phyloP scores from a whole-genome alignment of 2,888 invertebrate genomes.

The Heliconius aoede region DNA sequence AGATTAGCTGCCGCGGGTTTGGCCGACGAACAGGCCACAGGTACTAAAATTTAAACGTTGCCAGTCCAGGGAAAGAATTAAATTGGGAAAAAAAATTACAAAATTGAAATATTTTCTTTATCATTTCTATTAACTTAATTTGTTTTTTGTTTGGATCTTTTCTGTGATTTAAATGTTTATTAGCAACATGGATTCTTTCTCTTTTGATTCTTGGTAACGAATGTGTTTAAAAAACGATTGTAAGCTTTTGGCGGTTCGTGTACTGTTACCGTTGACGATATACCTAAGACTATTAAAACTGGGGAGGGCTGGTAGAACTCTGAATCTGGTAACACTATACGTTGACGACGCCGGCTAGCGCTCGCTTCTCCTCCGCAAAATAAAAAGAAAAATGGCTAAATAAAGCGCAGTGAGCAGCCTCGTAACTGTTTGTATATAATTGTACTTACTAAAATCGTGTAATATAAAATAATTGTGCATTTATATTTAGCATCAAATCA shows the following conservation, averaged over 20 bases:
- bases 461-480: neutral
- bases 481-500: constrained; percentile 2
- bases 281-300: neutral
- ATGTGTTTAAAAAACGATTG: constrained; percentile 23
- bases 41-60: constrained; percentile 56
- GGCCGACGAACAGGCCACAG: constrained; percentile 79
- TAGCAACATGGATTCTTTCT: constrained; percentile 2
- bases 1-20: constrained; percentile 86
- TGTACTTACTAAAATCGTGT: constrained; percentile 6
- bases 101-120: neutral
- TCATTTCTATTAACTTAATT: constrained; percentile 9
- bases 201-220: constrained; percentile 5
- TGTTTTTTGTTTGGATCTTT: constrained; percentile 13
- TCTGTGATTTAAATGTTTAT: constrained; percentile 5
- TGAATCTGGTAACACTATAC: constrained; percentile 45
- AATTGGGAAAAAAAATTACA: neutral
- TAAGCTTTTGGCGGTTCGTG: constrained; percentile 24
- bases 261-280: constrained; percentile 12
- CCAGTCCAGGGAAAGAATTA: constrained; percentile 12
- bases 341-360: constrained; percentile 68
- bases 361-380: constrained; percentile 77
- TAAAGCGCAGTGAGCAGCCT: constrained; percentile 50
- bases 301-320: neutral
- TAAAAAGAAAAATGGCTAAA: constrained; percentile 70
- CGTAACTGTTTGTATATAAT: constrained; percentile 44